Evolutionary conservation across 2,797 vertebrate genomes (phyloP), one percentile per base, ranked within the genome.

Genomic region (Lepus townsendii): DNA sequence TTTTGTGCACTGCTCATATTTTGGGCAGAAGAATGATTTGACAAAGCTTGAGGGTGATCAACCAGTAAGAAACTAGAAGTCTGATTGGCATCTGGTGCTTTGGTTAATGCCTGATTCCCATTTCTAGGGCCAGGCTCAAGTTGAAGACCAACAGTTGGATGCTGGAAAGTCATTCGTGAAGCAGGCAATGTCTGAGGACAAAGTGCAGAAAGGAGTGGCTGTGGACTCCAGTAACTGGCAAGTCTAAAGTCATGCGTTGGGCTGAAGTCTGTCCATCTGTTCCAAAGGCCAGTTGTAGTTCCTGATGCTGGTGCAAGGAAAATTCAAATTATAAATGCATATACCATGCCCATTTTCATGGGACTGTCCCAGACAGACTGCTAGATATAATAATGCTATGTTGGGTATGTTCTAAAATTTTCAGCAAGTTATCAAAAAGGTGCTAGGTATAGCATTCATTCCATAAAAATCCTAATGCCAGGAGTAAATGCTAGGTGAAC

Each of bases 161-260:
- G 97, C 98, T 97, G 97, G 82, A 71, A 82, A 76, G 76, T 93
- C 54, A 95, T 94, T 72, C 98, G 97, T 93, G 98, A 86, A 94
- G 89, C 96, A 95, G 98, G 96, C 63, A 98, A 97, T 69, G 72
- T 96, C 97, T 99, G 98, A 96, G 98, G 98, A 91, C 98, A 98
- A 96, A 98, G 94, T 9, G 98, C 95, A 89, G 98, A 98, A 88
- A 99, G 97, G 95, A 98, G 98, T 95, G 98, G 97, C 94, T 99
- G 98, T 73, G 96, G 47, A 91, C 73, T 88, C 78, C 52, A 90
- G 68, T 89, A 86, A 96, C n/a, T 65, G 95, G 96, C 13, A 95
- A 90, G 80, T 97, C 90, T 94, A 95, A 95, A 76, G 62, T 76
- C 83, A 93, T 82, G 52, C 24, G 32, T 52, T 94, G 78, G 50